A percentile compares a stretch with the other conserved stretches of the same genome.
Evolutionary conservation across 2,888 invertebrate genomes (phyloP).

Genomic region (Melanargia galathea): DNA sequence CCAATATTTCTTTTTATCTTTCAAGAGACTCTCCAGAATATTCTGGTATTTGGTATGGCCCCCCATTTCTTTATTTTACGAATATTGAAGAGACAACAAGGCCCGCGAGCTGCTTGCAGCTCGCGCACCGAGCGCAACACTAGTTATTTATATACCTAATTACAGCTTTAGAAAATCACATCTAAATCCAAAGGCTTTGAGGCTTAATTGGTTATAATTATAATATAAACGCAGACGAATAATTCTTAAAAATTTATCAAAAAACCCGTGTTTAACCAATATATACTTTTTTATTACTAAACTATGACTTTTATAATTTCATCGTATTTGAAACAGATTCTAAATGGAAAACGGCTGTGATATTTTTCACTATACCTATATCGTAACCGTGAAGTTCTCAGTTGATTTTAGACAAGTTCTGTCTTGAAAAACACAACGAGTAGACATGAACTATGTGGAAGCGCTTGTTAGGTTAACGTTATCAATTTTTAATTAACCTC

Average conservation of each 20-base stretch:
- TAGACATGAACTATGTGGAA: background rate
- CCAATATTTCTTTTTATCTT: too few relatives aligned
- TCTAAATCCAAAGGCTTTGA: background rate
- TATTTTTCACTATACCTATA: background rate
- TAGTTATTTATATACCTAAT: background rate
- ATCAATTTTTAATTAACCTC: slow-evolving; percentile 12
- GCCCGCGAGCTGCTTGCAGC: too few relatives aligned
- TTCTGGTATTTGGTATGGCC: too few relatives aligned
- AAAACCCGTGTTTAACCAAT: slow-evolving; percentile 3
- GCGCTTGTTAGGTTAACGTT: too few relatives aligned
- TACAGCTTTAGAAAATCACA: background rate
- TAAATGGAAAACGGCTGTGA: background rate
- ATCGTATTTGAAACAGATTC: background rate
- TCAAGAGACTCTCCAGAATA: too few relatives aligned
- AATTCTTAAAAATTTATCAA: slow-evolving; percentile 2
- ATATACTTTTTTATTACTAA: slow-evolving; percentile 4
- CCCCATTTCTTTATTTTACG: too few relatives aligned
- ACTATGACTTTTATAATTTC: background rate
- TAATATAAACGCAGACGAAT: too few relatives aligned
- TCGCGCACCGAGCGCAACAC: too few relatives aligned
- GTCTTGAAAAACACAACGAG: background rate
- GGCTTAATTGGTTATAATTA: background rate
- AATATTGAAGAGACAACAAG: too few relatives aligned
- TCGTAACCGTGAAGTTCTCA: background rate
- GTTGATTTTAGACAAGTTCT: background rate